Evolutionary conservation across 2,113 vertebrate species (phyloP).

Genomic region (Machaerirhynchus nigripectus): DNA sequence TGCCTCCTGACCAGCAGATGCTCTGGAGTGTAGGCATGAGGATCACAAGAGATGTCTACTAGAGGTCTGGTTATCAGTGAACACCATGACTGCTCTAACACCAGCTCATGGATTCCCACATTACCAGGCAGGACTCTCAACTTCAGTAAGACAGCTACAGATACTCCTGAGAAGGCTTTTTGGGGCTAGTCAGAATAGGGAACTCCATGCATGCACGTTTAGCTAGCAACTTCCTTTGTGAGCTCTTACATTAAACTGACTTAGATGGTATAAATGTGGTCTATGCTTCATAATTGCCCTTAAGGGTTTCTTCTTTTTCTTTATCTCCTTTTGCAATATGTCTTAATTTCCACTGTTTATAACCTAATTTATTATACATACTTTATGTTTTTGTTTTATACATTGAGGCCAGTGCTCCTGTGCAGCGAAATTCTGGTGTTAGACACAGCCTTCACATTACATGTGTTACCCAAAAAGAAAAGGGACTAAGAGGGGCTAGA

Average conservation of each 20-base stretch:
- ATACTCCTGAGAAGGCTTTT: neutral
- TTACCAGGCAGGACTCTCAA: neutral
- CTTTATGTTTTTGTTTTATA: neutral
- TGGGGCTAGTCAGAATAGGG: neutral
- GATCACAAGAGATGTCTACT: neutral
- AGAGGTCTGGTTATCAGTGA: neutral
- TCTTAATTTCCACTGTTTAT: neutral
- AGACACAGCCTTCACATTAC: neutral
- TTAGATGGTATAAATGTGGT: neutral
- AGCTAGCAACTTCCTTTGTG: neutral
- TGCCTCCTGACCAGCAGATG: neutral
- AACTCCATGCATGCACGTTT: neutral
- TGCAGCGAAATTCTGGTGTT: neutral
- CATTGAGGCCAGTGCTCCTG: neutral
- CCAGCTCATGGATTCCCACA: neutral
- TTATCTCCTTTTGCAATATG: neutral
- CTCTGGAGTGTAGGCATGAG: neutral
- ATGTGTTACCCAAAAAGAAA: neutral
- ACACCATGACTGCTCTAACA: neutral
- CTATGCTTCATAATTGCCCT: neutral
- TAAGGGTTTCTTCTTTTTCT: neutral
- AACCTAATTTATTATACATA: neutral
- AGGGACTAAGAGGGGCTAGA: neutral
- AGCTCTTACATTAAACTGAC: neutral
- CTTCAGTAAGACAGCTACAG: neutral